Evolutionary conservation across 2,797 vertebrate species (phyloP).

Genomic region (Anguilla megastoma): DNA sequence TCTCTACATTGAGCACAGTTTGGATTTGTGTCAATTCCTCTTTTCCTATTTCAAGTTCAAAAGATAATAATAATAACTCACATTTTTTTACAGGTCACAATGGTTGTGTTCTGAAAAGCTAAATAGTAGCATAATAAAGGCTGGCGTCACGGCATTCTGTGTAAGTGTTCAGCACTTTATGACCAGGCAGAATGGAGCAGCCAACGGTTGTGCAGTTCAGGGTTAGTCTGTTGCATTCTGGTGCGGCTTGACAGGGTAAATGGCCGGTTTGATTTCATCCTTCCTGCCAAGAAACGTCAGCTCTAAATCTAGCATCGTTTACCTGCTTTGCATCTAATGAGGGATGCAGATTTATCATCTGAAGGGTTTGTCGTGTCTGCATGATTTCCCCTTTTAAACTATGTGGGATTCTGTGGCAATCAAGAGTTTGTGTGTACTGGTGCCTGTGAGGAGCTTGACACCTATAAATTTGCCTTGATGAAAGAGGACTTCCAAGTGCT

Average conservation of each 20-base stretch:
- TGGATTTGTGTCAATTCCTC: background rate
- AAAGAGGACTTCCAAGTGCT: conserved; percentile 58
- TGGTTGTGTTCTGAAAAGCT: background rate
- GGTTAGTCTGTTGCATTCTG: background rate
- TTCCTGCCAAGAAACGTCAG: conserved; percentile 16
- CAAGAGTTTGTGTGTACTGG: conserved; percentile 1
- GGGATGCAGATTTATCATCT: conserved; percentile 37
- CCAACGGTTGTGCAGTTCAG: background rate
- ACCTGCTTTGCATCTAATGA: conserved; percentile 21
- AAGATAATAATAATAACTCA: background rate
- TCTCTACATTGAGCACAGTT: background rate
- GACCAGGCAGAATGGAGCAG: background rate
- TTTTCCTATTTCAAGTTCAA: background rate
- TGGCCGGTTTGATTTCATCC: conserved; percentile 16
- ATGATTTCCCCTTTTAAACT: conserved; percentile 41
- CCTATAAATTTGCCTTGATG: conserved; percentile 45
- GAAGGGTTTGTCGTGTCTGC: conserved; percentile 45
- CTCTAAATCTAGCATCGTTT: conserved; percentile 22
- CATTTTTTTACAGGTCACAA: background rate
- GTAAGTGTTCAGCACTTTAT: background rate
- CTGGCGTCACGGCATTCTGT: background rate
- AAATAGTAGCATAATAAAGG: background rate
- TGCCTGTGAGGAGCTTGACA: conserved; percentile 38
- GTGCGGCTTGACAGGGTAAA: background rate
- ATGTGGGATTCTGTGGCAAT: conserved; percentile 45